Base-by-base conservation (phyloP, 2,113 vertebrate species). In the Sterna hirundo region DNA sequence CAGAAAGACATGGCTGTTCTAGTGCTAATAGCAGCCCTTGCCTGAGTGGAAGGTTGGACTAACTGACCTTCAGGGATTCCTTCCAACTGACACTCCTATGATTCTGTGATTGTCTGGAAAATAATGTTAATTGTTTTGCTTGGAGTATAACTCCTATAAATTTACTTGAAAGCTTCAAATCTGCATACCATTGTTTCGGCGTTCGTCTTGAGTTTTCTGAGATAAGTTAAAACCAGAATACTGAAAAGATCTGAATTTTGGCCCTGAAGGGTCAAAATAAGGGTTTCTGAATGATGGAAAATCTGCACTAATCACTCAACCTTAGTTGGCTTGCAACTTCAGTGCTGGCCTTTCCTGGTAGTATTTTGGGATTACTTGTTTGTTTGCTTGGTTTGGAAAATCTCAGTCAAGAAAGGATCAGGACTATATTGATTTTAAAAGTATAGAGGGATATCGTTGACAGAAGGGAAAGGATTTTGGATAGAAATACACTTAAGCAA, bases 351-450 rank as follows among this genome's bases (percentile, higher is more conserved):
- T 90, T 81, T 54, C 15, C 26, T 46, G 25, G 5, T 32, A 46
- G 34, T 51, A 13, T 75, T 80, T 91, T 75, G 49, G 44, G 49
- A 40, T 82, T 81, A n/a, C 62, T 76, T 64, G 29, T 70, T 83
- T 88, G 60, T n/a, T 75, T 93, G 55, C 21, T 66, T 81, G 38
- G 21, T 84, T 95, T 94, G 27, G 55, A 51, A 94, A 13, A 25
- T 68, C 22, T 38, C 6, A 38, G 21, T 29, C 81, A 66, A 34
- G 75, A 64, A 60, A 57, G 9, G 27, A 65, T 65, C 11, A 15
- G 30, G 44, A 49, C 27, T 65, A 2, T 32, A 40, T 27, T 68
- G 75, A 72, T 79, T 92, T 87, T 51, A 57, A 60, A 77, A 72
- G 23, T 44, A 30, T 46, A 77, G 66, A 76, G 21, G n/a, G 11